Percentiles rank a stretch among this genome's conserved stretches.
phyloP scores from a whole-genome alignment of 2,888 invertebrate species.

The Dorcus parallelipipedus region DNA sequence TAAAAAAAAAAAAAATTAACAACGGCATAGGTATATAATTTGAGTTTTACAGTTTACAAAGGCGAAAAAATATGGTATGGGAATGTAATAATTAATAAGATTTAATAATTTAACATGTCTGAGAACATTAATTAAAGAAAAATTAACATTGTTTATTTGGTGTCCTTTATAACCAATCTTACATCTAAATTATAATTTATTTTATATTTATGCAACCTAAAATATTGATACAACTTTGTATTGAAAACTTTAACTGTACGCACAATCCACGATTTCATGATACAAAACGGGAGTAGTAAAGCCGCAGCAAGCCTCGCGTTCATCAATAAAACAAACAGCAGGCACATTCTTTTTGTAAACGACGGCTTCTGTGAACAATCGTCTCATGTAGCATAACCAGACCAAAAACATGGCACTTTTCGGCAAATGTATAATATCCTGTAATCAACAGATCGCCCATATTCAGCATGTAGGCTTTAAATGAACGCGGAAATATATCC shows the following conservation, averaged over 20 bases:
- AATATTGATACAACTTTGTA: slow-evolving; percentile 13
- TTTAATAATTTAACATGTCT: slow-evolving; percentile 5
- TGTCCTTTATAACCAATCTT: slow-evolving; percentile 16
- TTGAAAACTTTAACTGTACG: slow-evolving; percentile 1
- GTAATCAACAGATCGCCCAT: slow-evolving; percentile 11
- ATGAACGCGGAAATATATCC: neutral
- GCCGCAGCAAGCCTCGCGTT: slow-evolving; percentile 4
- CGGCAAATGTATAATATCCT: slow-evolving; percentile 12
- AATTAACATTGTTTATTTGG: slow-evolving; percentile 19
- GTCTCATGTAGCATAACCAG: neutral
- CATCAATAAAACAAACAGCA: neutral
- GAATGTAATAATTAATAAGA: neutral
- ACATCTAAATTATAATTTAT: slow-evolving; percentile 19
- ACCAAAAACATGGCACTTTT: slow-evolving; percentile 15
- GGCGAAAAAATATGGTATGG: slow-evolving; percentile 7
- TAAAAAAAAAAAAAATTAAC: slow-evolving; percentile 10
- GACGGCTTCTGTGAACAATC: neutral
- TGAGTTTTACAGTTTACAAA: slow-evolving; percentile 7
- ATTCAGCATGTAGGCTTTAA: slow-evolving; percentile 4
- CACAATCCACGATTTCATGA: slow-evolving; percentile 9
- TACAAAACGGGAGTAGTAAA: slow-evolving; percentile 6
- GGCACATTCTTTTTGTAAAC: neutral
- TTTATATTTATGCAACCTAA: slow-evolving; percentile 15
- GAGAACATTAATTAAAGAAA: slow-evolving; percentile 12
- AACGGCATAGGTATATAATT: slow-evolving; percentile 13